Evolutionary conservation across 2,888 invertebrate genomes (phyloP).

Genomic region (Morpho deidamia): DNA sequence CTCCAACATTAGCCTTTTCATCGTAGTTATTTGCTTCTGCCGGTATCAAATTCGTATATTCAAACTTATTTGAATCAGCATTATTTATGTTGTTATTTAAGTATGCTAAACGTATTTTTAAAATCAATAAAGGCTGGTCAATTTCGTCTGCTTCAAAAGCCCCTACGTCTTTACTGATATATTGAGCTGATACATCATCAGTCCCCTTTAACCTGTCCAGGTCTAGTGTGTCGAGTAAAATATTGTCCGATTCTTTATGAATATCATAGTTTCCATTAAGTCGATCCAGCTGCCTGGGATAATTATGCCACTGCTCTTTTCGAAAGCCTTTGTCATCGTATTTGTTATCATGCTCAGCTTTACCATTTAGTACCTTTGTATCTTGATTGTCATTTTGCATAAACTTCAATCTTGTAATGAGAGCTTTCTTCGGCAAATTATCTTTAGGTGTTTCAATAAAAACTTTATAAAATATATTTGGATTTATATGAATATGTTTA

Average conservation of each 20-base stretch:
- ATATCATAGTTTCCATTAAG: conserved; percentile 36
- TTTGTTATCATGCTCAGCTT: conserved; percentile 21
- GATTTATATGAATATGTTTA: conserved; percentile 38
- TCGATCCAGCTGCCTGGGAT: conserved; percentile 61
- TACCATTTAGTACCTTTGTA: conserved; percentile 37
- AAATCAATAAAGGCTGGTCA: conserved; percentile 51
- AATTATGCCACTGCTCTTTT: conserved; percentile 66
- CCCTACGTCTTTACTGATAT: conserved; percentile 32
- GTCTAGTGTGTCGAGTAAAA: conserved; percentile 16
- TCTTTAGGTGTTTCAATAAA: conserved; percentile 27
- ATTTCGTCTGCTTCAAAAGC: conserved; percentile 37
- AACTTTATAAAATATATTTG: conserved; percentile 47
- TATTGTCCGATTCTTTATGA: conserved; percentile 16
- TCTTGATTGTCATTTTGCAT: conserved; percentile 31
- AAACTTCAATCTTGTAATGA: conserved; percentile 33
- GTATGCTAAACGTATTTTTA: conserved; percentile 57
- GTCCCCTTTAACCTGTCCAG: conserved; percentile 8
- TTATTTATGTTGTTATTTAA: conserved; percentile 42
- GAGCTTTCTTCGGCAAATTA: conserved; percentile 35
- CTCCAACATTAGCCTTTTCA: conserved; percentile 28
- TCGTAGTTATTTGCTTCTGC: conserved; percentile 22
- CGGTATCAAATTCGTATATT: conserved; percentile 26
- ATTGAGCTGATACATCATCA: conserved; percentile 26
- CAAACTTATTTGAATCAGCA: conserved; percentile 28
- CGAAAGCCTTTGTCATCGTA: conserved; percentile 45